Conservation (phyloP, 2,113 vertebrate species). For the Falco punctatus region DNA sequence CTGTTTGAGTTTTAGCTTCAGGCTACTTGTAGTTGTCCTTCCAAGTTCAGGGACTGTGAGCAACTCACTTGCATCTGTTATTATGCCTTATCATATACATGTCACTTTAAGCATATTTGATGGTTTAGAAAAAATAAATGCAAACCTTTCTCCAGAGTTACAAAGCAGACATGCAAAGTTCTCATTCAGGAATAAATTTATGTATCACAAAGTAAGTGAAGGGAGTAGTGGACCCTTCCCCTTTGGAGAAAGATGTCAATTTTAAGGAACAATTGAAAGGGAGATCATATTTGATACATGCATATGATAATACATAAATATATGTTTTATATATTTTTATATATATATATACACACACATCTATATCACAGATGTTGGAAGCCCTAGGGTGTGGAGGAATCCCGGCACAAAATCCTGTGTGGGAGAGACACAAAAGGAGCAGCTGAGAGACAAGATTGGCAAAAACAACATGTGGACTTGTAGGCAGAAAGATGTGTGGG, state of each 20-base stretch:
- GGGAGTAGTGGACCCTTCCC: fast-evolving
- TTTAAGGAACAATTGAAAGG: background rate
- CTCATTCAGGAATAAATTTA: background rate
- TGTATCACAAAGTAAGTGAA: background rate
- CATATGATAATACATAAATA: background rate
- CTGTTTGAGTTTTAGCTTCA: background rate
- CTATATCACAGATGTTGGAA: background rate
- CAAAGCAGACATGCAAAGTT: background rate
- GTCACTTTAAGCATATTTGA: background rate
- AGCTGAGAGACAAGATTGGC: background rate
- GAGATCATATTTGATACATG: background rate
- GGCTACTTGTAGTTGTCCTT: background rate
- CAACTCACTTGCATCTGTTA: background rate
- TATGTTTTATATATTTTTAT: background rate
- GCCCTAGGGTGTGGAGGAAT: background rate
- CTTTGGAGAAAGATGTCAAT: background rate
- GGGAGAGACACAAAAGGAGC: constrained; percentile 40
- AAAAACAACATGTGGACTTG: constrained; percentile 3
- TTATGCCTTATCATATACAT: background rate
- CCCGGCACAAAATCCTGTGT: background rate
- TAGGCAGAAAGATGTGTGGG: constrained; percentile 11
- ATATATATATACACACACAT: background rate
- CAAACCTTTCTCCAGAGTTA: background rate
- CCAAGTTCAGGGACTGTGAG: background rate
- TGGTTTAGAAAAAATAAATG: background rate